Evolutionary conservation across 2,888 invertebrate species (phyloP).

Genomic region (Noctua pronuba): DNA sequence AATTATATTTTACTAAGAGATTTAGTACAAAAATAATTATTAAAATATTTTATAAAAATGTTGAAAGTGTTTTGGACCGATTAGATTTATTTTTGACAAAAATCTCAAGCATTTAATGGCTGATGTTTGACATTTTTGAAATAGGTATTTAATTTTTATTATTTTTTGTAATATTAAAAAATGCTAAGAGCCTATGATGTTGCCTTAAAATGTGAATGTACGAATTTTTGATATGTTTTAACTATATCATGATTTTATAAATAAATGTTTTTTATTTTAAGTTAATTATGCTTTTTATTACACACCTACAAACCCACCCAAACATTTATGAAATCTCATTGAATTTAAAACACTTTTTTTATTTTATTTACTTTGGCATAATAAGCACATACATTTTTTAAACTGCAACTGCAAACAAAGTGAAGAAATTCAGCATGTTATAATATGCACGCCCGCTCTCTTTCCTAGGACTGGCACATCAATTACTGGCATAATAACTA

Average conservation of each 20-base stretch:
- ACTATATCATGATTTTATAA: conserved; percentile 83
- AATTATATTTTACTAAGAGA: conserved; percentile 63
- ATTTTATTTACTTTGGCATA: not conserved
- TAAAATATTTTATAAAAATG: conserved; percentile 63
- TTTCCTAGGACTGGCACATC: not conserved
- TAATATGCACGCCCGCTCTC: not conserved
- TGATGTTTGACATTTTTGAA: conserved; percentile 88
- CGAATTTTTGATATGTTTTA: conserved; percentile 82
- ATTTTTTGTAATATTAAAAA: conserved; percentile 55
- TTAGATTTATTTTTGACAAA: conserved; percentile 76
- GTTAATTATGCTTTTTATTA: conserved; percentile 79
- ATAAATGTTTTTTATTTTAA: conserved; percentile 88
- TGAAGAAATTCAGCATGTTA: not conserved
- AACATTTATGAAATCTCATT: not conserved
- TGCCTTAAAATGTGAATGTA: conserved; percentile 84
- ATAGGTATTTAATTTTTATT: conserved; percentile 53
- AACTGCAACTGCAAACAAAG: not conserved
- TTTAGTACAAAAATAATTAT: conserved; percentile 69
- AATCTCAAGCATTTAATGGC: conserved; percentile 88
- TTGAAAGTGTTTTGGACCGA: conserved; percentile 72
- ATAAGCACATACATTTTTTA: not conserved
- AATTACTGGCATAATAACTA: not conserved
- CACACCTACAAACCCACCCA: conserved; percentile 20
- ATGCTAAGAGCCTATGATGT: conserved; percentile 73
- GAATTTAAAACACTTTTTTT: not conserved